Evolutionary conservation across 2,113 vertebrate genomes (phyloP), one percentile per base, ranked within the genome.

Genomic region (Burhinus oedicnemus): DNA sequence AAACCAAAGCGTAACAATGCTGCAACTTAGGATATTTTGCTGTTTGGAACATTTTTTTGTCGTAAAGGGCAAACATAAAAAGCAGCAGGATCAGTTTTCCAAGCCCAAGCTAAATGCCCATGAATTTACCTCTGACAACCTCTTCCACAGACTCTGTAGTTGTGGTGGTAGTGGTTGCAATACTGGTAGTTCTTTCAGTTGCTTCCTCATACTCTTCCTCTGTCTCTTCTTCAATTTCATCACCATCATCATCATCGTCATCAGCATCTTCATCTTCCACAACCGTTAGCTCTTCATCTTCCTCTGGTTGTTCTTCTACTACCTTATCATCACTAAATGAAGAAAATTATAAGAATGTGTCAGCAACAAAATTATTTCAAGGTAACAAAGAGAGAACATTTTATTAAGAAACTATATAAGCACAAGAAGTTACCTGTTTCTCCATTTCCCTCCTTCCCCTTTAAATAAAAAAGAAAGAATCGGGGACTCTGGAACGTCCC

Each of bases 141-240:
- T 99, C 99, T 96, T 99, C 99, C 82, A 99, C 99, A 9, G 99
- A 99, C 94, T 99, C 99, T 1, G 99, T 99, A 3, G 99, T 99
- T 51, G 99, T 99, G 89, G 99, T 99, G 71, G 99, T 99, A 71
- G 99, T 99, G 12, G 99, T 99, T 83, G 99, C 99, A 8, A 99
- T 99, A 97, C 99, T 99, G 89, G 99, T 99, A 34, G 99, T 98
- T 81, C 98, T 99, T 94, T 99, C 99, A 2, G 99, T 98, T 45
- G 98, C 98, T 92, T 99, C 99, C 38, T 98, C 98, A 2, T 98
- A 99, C 13, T 97, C 98, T 14, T 99, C 98, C 22, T 98, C 98
- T 9, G 98, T 98, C 10, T 98, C 96, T 38, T 98, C 97, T 72
- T 99, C 98, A 12, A 90, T 98, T 38, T 99, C 98, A 15, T 99